Conservation (phyloP, 2,888 invertebrate genomes). For the Heliothis peltigera region DNA sequence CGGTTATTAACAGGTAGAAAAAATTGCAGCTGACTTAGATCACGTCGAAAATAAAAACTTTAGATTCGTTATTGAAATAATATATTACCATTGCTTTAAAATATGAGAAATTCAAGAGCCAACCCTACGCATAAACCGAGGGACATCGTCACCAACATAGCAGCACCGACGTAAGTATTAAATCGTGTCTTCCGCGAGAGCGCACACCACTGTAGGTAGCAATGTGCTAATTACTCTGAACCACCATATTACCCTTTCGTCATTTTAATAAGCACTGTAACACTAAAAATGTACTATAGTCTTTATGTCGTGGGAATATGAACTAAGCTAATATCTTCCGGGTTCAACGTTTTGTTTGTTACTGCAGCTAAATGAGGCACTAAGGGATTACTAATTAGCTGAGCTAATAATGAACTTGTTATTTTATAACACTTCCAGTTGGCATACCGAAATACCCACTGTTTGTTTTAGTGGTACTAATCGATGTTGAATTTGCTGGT, state of each 20-base stretch:
- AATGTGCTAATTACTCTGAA: conserved; percentile 33
- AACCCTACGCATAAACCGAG: conserved; percentile 31
- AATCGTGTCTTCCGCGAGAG: conserved; percentile 41
- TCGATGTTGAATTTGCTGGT: not conserved
- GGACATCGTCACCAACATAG: conserved; percentile 28
- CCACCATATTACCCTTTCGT: conserved; percentile 35
- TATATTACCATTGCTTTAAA: too few relatives aligned
- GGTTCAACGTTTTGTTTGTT: conserved; percentile 25
- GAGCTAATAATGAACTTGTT: not conserved
- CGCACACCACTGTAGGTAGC: conserved; percentile 4
- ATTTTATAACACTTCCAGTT: not conserved
- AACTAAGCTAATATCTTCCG: conserved; percentile 20
- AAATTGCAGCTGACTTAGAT: too few relatives aligned
- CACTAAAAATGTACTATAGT: not conserved
- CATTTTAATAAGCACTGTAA: conserved; percentile 12
- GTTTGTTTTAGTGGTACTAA: not conserved
- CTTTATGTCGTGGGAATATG: conserved; percentile 6
- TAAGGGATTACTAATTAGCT: conserved; percentile 2
- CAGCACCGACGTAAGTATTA: conserved; percentile 29
- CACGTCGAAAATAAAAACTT: too few relatives aligned
- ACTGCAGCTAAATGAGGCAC: conserved; percentile 3
- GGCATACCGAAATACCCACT: not conserved
- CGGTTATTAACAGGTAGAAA: too few relatives aligned
- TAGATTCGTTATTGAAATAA: too few relatives aligned
- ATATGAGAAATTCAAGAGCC: not conserved